Base-by-base conservation (phyloP, 2,113 vertebrate genomes). In the Syngnathoides biaculeatus region DNA sequence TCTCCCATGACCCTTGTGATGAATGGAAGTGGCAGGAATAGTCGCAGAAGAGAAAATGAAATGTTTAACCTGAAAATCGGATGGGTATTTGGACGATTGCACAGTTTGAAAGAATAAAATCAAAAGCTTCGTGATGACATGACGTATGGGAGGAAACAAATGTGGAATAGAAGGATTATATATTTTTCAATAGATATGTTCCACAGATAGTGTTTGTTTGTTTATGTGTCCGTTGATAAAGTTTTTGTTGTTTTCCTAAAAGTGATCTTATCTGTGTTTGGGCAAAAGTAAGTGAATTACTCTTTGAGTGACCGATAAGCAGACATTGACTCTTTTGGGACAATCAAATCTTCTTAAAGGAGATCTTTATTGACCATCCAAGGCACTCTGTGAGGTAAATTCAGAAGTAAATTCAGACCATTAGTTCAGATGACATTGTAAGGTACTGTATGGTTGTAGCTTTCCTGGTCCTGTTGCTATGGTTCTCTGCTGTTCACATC, bases 191-290 rank as follows among this genome's bases (percentile, higher is more conserved):
- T 14, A 43, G 11, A 43, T 43, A 19, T 20, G 6, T 6, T 19
- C 4, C 47, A 48, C 47, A 7, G 19, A 48, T 48, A 48, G 15
- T 4, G 7, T 48, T n/a, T n/a, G 47, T 17, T 48, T 48, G n/a
- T 19, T 27, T 58, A 35, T 26, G 27, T 27, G 26, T 27, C 14
- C 10, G 13, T 35, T 17, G 17, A 17, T 35, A 15, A 27, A 26
- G 24, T 56, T 27, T 24, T 56, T 56, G 53, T 58, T 58, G 53
- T 56, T 13, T 35, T 58, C 56, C 56, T 27, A 58, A 27, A 58
- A 58, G 56, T 19, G 56, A 58, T 14, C 35, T 35, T 58, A 58
- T 58, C 56, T 58, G 56, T 30, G 35, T n/a, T 27, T 27, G 26
- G 13, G 24, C 5, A 12, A 56, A 56, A 26, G 56, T 24, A 58